Evolutionary conservation across 2,797 vertebrate species (phyloP).

Genomic region (Poeciliopsis gracilis): DNA sequence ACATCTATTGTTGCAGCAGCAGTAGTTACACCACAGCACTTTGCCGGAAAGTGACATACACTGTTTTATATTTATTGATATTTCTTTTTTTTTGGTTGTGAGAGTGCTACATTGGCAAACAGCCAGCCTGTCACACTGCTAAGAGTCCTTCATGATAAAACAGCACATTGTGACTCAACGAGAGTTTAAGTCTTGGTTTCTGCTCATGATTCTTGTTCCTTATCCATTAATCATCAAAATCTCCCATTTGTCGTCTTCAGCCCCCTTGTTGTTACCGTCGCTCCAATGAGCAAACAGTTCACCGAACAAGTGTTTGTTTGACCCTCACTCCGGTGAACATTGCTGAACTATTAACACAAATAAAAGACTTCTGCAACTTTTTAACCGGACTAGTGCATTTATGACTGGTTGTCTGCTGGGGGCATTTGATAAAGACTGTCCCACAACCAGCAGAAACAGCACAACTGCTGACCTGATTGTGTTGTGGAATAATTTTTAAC

Average conservation of each 20-base stretch:
- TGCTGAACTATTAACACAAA: not conserved
- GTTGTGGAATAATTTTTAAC: not conserved
- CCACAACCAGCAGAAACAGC: not conserved
- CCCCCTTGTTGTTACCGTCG: not conserved
- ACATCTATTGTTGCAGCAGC: not conserved
- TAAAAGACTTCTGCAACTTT: not conserved
- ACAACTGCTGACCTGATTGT: too few relatives aligned
- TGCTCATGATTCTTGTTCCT: not conserved
- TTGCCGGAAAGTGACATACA: not conserved
- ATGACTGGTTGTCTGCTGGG: not conserved
- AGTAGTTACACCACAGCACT: not conserved
- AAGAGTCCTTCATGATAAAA: not conserved
- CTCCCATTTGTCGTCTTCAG: not conserved
- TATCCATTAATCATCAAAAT: not conserved
- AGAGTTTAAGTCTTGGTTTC: not conserved
- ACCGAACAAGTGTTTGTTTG: not conserved
- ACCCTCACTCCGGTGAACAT: not conserved
- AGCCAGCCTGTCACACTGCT: not conserved
- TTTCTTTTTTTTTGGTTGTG: not conserved
- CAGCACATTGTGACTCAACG: not conserved
- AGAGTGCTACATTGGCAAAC: not conserved
- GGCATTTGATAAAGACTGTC: not conserved
- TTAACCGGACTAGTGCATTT: not conserved
- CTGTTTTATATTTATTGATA: not conserved
- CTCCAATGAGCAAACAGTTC: not conserved